phyloP scores from a whole-genome alignment of 2,797 vertebrate species.

The Megalops cyprinoides region DNA sequence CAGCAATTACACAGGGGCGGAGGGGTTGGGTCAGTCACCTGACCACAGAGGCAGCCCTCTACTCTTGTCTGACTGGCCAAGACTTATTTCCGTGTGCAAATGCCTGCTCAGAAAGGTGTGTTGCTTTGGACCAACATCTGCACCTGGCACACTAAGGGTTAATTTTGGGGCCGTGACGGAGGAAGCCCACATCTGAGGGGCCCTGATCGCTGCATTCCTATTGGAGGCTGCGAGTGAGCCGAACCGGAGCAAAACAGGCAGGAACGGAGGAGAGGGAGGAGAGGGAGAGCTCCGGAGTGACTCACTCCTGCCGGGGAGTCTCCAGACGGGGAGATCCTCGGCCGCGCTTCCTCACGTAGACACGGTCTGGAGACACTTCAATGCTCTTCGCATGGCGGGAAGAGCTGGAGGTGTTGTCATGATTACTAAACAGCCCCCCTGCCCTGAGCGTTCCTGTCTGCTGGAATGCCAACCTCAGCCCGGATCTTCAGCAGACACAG shows the following conservation, averaged over 20 bases:
- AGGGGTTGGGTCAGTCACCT: no score
- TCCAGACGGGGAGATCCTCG: constrained; percentile 3
- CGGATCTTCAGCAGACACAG: neutral
- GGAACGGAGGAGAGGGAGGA: neutral
- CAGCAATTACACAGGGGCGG: no score
- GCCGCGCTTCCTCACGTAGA: neutral
- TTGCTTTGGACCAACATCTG: no score
- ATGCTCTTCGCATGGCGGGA: neutral
- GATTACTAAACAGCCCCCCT: neutral
- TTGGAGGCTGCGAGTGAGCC: no score
- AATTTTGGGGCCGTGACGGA: no score
- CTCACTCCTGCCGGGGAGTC: neutral
- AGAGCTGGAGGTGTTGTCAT: neutral
- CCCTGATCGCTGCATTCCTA: no score
- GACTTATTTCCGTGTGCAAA: no score
- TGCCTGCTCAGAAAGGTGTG: no score
- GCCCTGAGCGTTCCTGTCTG: neutral
- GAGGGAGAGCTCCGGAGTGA: neutral
- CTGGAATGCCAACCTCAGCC: neutral
- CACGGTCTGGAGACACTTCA: neutral
- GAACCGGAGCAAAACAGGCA: neutral
- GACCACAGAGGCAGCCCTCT: no score
- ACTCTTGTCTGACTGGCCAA: neutral
- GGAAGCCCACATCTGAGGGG: no score
- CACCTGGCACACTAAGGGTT: no score